Percentiles rank a stretch among this genome's conserved stretches.
These are phyloP conservation scores for Clarias magur DNA, from an alignment of 2,113 vertebrate species.

Conservation along the genomic window DNA sequence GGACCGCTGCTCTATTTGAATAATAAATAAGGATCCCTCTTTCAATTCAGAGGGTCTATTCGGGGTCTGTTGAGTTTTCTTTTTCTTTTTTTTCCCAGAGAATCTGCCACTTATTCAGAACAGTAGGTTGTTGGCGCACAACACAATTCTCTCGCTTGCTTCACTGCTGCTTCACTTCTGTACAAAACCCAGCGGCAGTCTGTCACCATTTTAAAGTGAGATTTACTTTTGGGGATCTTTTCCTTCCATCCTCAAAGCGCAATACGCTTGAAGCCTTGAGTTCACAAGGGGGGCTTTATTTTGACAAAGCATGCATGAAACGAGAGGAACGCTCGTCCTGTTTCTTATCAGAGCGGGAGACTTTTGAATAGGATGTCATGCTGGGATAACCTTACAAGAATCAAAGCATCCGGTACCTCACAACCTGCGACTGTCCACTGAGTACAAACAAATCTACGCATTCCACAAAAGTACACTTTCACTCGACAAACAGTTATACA, in stretches of 20 bases:
- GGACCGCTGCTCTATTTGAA: constrained; percentile 85
- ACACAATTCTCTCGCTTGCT: neutral
- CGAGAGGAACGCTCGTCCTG: constrained; percentile 61
- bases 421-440: constrained; percentile 57
- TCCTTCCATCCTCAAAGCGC: constrained; percentile 49
- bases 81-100: neutral
- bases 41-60: constrained; percentile 57
- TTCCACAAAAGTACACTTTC: constrained; percentile 37
- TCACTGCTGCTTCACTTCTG: neutral
- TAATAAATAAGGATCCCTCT: constrained; percentile 74
- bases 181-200: constrained; percentile 19
- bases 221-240: constrained; percentile 11
- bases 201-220: constrained; percentile 36
- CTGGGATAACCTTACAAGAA: constrained; percentile 63
- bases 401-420: constrained; percentile 46
- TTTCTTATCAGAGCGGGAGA: constrained; percentile 66
- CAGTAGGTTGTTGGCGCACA: constrained; percentile 10
- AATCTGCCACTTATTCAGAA: constrained; percentile 31
- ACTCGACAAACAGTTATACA: constrained; percentile 13
- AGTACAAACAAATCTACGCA: constrained; percentile 61
- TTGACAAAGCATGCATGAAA: constrained; percentile 62
- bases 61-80: constrained; percentile 31
- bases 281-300: constrained; percentile 58
- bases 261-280: constrained; percentile 46
- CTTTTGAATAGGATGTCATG: constrained; percentile 62